Evolutionary conservation across 2,888 invertebrate species (phyloP), one percentile per base, ranked within the genome.

Genomic region (Microchrysa polita): DNA sequence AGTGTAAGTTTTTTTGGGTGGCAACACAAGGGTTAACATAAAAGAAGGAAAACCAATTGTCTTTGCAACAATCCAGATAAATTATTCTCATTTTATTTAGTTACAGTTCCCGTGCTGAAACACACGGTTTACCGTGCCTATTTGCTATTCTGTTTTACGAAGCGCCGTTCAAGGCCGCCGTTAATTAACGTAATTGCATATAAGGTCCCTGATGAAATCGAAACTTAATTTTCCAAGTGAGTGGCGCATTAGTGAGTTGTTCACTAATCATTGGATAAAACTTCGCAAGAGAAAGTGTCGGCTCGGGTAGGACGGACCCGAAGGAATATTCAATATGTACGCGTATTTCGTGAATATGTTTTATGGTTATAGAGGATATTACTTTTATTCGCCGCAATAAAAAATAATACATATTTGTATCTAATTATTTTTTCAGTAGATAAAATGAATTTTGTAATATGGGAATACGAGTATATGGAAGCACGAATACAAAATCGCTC

Each of bases 171-270:
- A 52, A 53, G 42, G 67, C 5, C 16, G 27, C 55, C 55, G 55
- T 69, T 57, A 69, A 69, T 69, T 69, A 69, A 69, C 55, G 55
- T 69, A 57, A 69, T 55, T 69, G 57, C 55, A 55, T 55, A 55
- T 69, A 69, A 57, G 23, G 34, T 69, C 69, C 57, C 69, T 5
- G 14, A 57, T 55, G 69, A 55, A 55, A 69, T 69, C 69, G 69
- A 57, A 69, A 69, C n/a, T 69, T 69, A 69, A 69, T 69, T 69
- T 55, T 69, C 69, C 55, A 57, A 69, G 16, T 69, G 69, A 69
- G 34, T 55, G 12, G 69, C 55, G 53, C 53, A 67, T 20, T 52
- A 69, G 55, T 55, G 40, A 34, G 69, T n/a, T n/a, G n/a, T n/a
- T n/a, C n/a, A n/a, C n/a, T n/a, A n/a, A n/a, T n/a, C n/a, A n/a